phyloP scores from a whole-genome alignment of 2,113 vertebrate genomes.

The Euleptes europaea region DNA sequence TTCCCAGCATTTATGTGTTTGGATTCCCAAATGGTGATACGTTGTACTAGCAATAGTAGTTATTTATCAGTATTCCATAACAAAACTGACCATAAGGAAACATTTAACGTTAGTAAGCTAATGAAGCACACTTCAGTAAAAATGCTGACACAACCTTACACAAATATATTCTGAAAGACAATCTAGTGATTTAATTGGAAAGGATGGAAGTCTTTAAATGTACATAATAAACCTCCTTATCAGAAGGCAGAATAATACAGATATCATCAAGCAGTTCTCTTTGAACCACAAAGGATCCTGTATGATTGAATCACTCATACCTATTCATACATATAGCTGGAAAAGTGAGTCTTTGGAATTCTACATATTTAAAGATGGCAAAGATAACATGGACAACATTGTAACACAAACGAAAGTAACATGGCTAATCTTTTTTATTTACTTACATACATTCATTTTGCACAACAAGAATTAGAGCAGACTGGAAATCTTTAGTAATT shows the following conservation, averaged over 20 bases:
- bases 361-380: background rate
- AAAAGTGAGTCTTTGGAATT: constrained; percentile 1
- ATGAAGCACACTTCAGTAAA: background rate
- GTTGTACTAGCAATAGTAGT: no score
- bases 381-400: background rate
- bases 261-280: background rate
- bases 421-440: background rate
- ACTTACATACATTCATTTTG: background rate
- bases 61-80: background rate
- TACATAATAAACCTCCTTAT: background rate
- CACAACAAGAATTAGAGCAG: background rate
- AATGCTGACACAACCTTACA: background rate
- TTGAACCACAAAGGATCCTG: background rate
- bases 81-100: background rate
- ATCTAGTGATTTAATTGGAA: background rate
- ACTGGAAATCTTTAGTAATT: background rate
- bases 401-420: background rate
- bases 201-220: background rate
- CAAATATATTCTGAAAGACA: background rate
- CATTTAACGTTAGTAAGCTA: background rate
- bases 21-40: background rate
- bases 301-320: background rate
- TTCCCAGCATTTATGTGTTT: background rate
- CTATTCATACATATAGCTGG: background rate
- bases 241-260: background rate